Evolutionary conservation across 1,140 invertebrate genomes (phyloP).

Genomic region (Microplitis demolitor): DNA sequence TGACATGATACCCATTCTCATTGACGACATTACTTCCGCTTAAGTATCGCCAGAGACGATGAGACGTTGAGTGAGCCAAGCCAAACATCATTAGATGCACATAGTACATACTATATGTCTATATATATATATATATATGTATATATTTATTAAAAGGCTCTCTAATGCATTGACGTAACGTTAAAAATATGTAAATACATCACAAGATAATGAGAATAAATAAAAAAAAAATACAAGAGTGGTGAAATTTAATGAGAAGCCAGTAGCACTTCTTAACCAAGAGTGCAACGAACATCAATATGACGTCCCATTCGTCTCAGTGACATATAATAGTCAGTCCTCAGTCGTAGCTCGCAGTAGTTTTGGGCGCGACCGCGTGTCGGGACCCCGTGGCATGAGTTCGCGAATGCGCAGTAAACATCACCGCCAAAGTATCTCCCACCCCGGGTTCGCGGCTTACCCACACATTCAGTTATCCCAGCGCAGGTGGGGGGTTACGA

Average conservation of each 20-base stretch:
- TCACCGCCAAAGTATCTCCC: neutral
- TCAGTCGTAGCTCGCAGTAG: constrained; percentile 25
- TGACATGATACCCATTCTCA: no score
- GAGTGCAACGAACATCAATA: constrained; percentile 45
- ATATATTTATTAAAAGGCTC: no score
- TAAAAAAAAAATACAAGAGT: neutral
- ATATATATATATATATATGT: no score
- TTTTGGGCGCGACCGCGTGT: constrained; percentile 48
- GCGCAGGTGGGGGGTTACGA: no score
- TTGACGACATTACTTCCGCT: no score
- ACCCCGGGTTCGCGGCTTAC: neutral
- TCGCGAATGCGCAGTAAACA: constrained; percentile 34
- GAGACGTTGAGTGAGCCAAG: no score
- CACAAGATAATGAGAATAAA: neutral
- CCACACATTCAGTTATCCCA: no score
- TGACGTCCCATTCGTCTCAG: constrained; percentile 23
- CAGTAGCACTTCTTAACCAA: neutral
- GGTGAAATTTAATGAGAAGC: neutral
- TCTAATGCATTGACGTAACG: no score
- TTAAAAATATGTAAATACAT: neutral
- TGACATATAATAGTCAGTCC: constrained; percentile 10
- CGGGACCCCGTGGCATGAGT: constrained; percentile 12
- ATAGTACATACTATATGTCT: no score
- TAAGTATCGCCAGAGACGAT: no score
- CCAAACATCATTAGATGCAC: no score